Percentiles rank a stretch among this genome's conserved stretches.
These are phyloP conservation scores for Diadophis punctatus DNA, from an alignment of 2,113 vertebrate genomes.

Conservation along the genomic window DNA sequence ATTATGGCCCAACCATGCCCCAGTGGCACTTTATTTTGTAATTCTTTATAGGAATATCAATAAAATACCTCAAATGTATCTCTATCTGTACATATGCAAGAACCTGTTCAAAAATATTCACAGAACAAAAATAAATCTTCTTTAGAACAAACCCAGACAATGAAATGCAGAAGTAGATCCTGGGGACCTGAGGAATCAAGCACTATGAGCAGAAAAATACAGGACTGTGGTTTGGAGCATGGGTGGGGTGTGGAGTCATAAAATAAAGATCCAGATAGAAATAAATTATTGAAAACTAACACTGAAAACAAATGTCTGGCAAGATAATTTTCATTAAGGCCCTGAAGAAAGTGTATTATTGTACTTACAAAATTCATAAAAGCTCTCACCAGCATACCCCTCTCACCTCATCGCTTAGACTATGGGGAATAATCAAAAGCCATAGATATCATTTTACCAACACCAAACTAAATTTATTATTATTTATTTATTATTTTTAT, in stretches of 20 bases:
- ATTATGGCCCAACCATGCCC: background rate
- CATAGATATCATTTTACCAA: slow-evolving; percentile 36
- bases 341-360: slow-evolving; percentile 68
- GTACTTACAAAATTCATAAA: slow-evolving; percentile 63
- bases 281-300: slow-evolving; percentile 78
- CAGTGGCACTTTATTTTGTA: slow-evolving; percentile 74
- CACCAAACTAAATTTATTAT: background rate
- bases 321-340: slow-evolving; percentile 68
- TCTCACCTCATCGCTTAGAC: background rate
- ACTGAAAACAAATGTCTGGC: slow-evolving; percentile 56
- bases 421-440: slow-evolving; percentile 35
- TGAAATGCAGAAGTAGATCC: slow-evolving; percentile 76
- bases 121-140: slow-evolving; percentile 84
- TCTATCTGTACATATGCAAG: slow-evolving; percentile 81
- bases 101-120: slow-evolving; percentile 80
- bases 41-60: slow-evolving; percentile 79
- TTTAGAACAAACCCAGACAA: slow-evolving; percentile 79
- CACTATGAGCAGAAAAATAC: slow-evolving; percentile 78
- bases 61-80: slow-evolving; percentile 81
- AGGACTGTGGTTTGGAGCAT: slow-evolving; percentile 15
- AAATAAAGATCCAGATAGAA: slow-evolving; percentile 70
- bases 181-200: slow-evolving; percentile 67
- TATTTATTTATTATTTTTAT: too few relatives aligned
- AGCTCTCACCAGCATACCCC: slow-evolving; percentile 37
- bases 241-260: slow-evolving; percentile 49